Percentiles rank a stretch among this genome's conserved stretches.
Evolutionary conservation across 23 tunicate genomes (phyloP).

Genomic region (Oikopleura vanhoeffeni): DNA sequence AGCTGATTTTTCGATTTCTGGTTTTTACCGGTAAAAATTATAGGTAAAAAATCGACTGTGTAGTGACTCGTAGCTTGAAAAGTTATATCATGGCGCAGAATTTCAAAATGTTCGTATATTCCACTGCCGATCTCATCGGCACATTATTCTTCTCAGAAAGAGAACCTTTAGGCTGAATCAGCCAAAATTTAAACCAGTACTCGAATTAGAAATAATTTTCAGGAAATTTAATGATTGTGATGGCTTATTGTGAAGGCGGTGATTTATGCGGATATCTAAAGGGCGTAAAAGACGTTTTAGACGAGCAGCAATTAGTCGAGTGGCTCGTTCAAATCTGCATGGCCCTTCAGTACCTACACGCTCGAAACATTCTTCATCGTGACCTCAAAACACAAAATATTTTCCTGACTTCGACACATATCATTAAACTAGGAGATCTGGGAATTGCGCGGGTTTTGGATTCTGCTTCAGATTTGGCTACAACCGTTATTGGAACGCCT

Average conservation of each 20-base stretch:
- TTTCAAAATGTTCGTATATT: no score
- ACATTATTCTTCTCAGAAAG: no score
- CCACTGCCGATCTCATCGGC: no score
- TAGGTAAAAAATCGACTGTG: no score
- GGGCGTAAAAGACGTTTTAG: slow-evolving; percentile 34
- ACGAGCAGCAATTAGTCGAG: slow-evolving; percentile 61
- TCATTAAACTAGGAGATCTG: slow-evolving; percentile 43
- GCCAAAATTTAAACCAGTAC: no score
- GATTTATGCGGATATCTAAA: slow-evolving; percentile 64
- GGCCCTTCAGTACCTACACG: slow-evolving; percentile 93
- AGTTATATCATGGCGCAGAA: no score
- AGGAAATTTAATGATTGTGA: neutral
- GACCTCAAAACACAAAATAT: slow-evolving; percentile 96
- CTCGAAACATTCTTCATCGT: slow-evolving; percentile 59
- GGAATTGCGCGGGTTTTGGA: slow-evolving; percentile 1
- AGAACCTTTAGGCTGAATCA: no score
- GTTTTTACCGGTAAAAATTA: no score
- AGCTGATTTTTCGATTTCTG: no score
- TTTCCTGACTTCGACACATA: slow-evolving; percentile 67
- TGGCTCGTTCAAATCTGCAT: slow-evolving; percentile 98
- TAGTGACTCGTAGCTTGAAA: no score
- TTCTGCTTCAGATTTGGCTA: slow-evolving; percentile 1
- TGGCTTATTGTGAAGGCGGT: slow-evolving; percentile 55
- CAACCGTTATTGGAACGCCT: slow-evolving; percentile 39
- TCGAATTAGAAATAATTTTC: no score